These are phyloP conservation scores for Amphipoea lucens DNA, from an alignment of 2,888 invertebrate species.

Conservation along the genomic window DNA sequence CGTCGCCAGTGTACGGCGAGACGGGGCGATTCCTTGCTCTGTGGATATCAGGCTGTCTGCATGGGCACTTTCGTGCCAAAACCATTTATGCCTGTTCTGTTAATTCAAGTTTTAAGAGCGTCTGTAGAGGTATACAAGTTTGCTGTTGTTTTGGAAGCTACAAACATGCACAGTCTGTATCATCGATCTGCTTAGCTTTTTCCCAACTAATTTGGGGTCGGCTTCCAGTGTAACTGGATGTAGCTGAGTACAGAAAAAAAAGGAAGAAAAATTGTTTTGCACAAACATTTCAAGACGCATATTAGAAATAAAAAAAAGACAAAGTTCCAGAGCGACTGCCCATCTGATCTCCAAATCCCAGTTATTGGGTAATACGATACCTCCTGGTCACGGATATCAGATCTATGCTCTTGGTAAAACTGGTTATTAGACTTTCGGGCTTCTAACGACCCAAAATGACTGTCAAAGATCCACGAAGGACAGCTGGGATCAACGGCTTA, in stretches of 20 bases:
- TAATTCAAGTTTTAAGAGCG: conserved; percentile 20
- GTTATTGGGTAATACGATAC: background rate
- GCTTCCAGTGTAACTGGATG: too few relatives aligned
- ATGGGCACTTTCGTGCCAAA: background rate
- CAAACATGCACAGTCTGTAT: too few relatives aligned
- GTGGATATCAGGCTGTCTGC: background rate
- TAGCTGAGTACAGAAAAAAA: too few relatives aligned
- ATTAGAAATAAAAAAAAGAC: too few relatives aligned
- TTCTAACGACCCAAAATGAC: background rate
- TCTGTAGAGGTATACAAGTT: background rate
- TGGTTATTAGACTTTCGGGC: background rate
- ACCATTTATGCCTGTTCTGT: conserved; percentile 8
- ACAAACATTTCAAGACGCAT: too few relatives aligned
- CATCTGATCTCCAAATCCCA: too few relatives aligned
- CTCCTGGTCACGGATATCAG: background rate
- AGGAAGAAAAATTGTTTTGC: too few relatives aligned
- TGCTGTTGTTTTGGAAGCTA: too few relatives aligned
- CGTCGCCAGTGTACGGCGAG: background rate
- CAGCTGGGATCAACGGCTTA: too few relatives aligned
- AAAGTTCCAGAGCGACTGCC: background rate
- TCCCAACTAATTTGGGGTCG: too few relatives aligned
- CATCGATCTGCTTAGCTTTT: too few relatives aligned
- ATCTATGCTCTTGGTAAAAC: background rate
- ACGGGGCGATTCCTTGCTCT: background rate
- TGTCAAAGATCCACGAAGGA: background rate